A percentile compares a stretch with the other conserved stretches of the same genome.
Evolutionary conservation across 2,797 vertebrate genomes (phyloP).

Genomic region (Tolypeutes matacus): DNA sequence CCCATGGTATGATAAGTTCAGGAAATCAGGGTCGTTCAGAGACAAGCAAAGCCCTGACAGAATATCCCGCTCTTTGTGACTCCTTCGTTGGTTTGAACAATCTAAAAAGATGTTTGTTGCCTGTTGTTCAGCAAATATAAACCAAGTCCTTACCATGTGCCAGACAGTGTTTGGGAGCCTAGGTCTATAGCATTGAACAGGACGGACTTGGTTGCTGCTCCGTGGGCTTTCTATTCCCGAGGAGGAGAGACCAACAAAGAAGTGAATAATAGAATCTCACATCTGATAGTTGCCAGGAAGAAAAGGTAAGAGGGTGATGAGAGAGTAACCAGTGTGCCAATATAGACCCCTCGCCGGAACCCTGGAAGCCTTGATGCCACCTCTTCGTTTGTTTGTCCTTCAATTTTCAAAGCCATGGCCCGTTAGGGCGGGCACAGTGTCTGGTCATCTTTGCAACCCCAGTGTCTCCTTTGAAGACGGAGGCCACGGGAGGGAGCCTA

Average conservation of each 20-base stretch:
- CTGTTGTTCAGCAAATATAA: not conserved
- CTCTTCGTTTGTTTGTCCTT: not conserved
- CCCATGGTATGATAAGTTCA: not conserved
- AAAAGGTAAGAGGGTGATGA: not conserved
- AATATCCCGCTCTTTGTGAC: rapidly evolving
- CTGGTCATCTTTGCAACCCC: not conserved
- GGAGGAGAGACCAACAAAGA: not conserved
- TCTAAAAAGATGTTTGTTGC: not conserved
- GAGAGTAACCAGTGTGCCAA: not conserved
- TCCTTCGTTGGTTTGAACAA: not conserved
- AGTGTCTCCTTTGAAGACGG: not conserved
- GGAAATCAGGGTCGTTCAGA: not conserved
- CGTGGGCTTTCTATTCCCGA: not conserved
- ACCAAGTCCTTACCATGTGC: not conserved
- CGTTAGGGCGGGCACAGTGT: rapidly evolving
- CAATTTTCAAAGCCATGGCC: not conserved
- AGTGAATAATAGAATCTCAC: not conserved
- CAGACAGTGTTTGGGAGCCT: too few species aligned
- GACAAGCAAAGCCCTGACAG: not conserved
- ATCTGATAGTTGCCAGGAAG: not conserved
- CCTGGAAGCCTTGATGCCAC: not conserved
- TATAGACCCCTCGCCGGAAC: not conserved
- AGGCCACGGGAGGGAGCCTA: not conserved
- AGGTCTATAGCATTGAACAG: not conserved
- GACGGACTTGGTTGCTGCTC: not conserved